Evolutionary conservation across 2,113 vertebrate species (phyloP).

Genomic region (Datnioides undecimradiatus): DNA sequence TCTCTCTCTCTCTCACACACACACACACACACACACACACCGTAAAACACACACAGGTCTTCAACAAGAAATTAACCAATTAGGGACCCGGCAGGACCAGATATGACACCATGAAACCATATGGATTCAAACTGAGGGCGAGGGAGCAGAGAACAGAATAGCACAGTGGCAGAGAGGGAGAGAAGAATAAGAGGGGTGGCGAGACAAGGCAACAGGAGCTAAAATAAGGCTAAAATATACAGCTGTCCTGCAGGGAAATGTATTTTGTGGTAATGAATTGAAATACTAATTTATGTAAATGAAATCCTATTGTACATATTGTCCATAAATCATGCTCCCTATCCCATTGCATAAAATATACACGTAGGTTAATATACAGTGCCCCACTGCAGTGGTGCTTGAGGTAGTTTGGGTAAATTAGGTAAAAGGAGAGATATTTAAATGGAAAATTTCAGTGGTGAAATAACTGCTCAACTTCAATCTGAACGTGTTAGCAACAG

Average conservation of each 20-base stretch:
- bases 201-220: conserved; percentile 27
- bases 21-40: not conserved
- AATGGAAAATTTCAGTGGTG: conserved; percentile 6
- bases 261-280: conserved; percentile 41
- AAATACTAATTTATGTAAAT: conserved; percentile 59
- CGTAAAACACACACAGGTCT: conserved; percentile 11
- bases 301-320: conserved; percentile 47
- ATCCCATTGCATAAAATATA: conserved; percentile 55
- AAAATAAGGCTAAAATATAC: conserved; percentile 38
- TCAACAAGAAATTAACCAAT: conserved; percentile 37
- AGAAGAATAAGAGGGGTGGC: not conserved
- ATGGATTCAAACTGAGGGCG: not conserved
- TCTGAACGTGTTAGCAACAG: not conserved
- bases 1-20: not conserved
- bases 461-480: not conserved
- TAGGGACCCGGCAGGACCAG: conserved; percentile 23
- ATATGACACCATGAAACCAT: conserved; percentile 42
- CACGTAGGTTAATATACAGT: conserved; percentile 49
- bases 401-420: conserved; percentile 12
- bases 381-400: not conserved
- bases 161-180: not conserved
- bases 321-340: conserved; percentile 48
- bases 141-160: not conserved
- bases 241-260: conserved; percentile 53
- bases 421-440: conserved; percentile 12